Conservation (phyloP, 2,113 vertebrate species). For the Pangasianodon gigas region DNA sequence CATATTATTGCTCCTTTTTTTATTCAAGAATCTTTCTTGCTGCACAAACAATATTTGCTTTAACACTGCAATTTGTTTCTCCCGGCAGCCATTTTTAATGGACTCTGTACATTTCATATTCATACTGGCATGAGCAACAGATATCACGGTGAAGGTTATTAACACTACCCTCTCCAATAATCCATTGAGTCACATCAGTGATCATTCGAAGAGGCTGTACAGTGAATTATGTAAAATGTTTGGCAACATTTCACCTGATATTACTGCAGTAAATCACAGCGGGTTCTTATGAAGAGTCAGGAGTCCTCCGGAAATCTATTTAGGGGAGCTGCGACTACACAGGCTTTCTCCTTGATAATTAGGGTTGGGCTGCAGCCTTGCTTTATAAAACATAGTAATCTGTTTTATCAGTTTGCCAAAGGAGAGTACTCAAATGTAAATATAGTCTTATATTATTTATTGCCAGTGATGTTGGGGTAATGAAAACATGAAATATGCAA, state of each 20-base stretch:
- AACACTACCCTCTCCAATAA: conserved; percentile 65
- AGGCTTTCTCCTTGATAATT: conserved; percentile 42
- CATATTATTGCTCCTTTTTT: conserved; percentile 76
- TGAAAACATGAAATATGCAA: conserved; percentile 45
- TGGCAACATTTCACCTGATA: conserved; percentile 67
- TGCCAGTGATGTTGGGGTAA: conserved; percentile 42
- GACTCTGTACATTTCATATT: conserved; percentile 66
- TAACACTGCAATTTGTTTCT: conserved; percentile 76
- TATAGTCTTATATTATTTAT: conserved; percentile 45
- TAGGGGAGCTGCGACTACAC: conserved; percentile 45
- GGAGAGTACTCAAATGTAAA: conserved; percentile 36
- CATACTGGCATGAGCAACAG: conserved; percentile 55
- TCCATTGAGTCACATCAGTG: conserved; percentile 67
- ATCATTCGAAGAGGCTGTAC: conserved; percentile 60
- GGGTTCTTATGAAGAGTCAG: conserved; percentile 64
- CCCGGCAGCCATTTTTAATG: conserved; percentile 74
- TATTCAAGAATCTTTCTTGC: conserved; percentile 70
- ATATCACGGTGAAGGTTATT: conserved; percentile 64
- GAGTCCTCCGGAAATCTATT: conserved; percentile 67
- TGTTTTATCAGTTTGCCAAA: conserved; percentile 42
- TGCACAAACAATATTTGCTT: conserved; percentile 73
- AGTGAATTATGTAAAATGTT: conserved; percentile 72
- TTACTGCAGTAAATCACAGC: conserved; percentile 73
- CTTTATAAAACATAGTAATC: conserved; percentile 48
- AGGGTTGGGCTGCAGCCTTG: conserved; percentile 42